Evolutionary conservation across 1,140 invertebrate species (phyloP), one percentile per base, ranked within the genome.

Genomic region (Melanaphis sacchari): DNA sequence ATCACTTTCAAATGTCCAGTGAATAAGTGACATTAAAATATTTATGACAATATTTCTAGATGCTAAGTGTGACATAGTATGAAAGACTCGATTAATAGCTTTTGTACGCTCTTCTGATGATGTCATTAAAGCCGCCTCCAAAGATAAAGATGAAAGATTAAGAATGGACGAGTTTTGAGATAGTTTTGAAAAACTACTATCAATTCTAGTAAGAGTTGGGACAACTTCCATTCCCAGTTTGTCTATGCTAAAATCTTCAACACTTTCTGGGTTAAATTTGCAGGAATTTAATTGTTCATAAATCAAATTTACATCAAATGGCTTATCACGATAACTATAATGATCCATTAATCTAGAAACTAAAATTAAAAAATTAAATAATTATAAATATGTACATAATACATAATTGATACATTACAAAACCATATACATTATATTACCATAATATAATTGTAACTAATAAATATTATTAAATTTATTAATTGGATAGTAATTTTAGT

Each of bases 31-130:
- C 81, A 93, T 93, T 52, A 93, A 84, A 49, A 82, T 85, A 54
- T 93, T 85, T 21, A 93, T 41, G 22, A 93, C 81, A 93, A 93
- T 93, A 93, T 54, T 93, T 93, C 26, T 93, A 84, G 91, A 93
- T 93, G 26, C 91, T 41, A 93, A 84, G 54, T 93, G n/a, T 93
- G 46, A 93, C 31, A 93, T 93, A 15, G 91, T 93, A 84, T 40
- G 40, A 54, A 85, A 84, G 36, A 84, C 36, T 93, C 81, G 46
- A 93, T 85, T 85, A 85, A 93, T 93, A 84, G 81, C 43, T 85
- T 84, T 93, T 76, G 9, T 52, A 15, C 91, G 91, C 52, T 93
- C 91, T 85, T 93, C 91, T 31, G 91, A 8, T 54, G 41, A 36
- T 81, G 91, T 85, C 81, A 93, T 93, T 52, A 93, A 93, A 54